Conservation (phyloP, 2,797 vertebrate genomes). For the Argya squamiceps region DNA sequence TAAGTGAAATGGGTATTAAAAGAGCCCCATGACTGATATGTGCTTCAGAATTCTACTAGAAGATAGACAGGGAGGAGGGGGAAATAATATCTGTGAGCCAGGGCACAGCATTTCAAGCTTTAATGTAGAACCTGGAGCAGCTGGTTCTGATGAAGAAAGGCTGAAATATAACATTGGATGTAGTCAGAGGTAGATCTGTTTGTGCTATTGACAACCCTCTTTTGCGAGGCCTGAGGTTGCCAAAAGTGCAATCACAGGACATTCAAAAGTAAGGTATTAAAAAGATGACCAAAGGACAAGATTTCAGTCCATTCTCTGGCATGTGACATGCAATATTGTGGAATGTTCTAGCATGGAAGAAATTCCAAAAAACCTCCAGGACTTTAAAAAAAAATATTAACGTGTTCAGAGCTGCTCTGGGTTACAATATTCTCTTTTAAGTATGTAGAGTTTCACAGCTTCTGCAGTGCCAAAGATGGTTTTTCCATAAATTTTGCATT, state of each 20-base stretch:
- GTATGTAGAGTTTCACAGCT: background rate
- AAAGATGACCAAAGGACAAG: background rate
- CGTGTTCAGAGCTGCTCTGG: background rate
- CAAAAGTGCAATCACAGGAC: background rate
- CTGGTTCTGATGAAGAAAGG: background rate
- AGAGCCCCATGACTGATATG: background rate
- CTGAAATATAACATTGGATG: background rate
- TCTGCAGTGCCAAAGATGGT: background rate
- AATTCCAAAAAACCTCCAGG: background rate
- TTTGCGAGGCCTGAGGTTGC: background rate
- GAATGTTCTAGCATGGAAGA: background rate
- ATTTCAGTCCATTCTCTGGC: background rate
- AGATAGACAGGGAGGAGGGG: background rate
- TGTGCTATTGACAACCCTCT: background rate
- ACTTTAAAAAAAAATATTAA: background rate
- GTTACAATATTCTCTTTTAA: background rate
- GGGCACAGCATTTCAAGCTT: fast-evolving
- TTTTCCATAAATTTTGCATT: background rate
- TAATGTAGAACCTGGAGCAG: background rate
- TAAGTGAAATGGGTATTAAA: background rate
- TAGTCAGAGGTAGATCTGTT: background rate
- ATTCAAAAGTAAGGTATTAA: background rate
- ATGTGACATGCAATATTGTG: fast-evolving
- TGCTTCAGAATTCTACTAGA: background rate
- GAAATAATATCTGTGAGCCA: background rate